Evolutionary conservation across 2,797 vertebrate species (phyloP).

Genomic region (Hemitrygon akajei): DNA sequence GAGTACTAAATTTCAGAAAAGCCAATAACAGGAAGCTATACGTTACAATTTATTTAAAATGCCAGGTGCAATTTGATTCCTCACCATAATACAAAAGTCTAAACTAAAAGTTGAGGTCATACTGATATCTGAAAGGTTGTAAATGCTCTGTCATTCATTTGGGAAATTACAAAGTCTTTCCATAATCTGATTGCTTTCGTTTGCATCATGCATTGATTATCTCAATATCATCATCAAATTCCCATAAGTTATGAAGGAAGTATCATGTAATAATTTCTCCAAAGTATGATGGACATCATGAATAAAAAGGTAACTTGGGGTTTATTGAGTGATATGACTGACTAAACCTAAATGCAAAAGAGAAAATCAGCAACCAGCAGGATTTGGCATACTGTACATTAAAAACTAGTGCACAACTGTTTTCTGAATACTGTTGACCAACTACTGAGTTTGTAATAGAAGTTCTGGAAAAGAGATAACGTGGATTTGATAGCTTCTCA

Average conservation of each 20-base stretch:
- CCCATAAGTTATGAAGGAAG: not conserved
- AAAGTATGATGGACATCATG: not conserved
- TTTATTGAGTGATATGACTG: not conserved
- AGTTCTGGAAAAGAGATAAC: no score
- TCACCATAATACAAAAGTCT: not conserved
- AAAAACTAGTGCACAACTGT: not conserved
- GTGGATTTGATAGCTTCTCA: no score
- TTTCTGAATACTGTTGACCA: no score
- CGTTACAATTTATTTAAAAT: not conserved
- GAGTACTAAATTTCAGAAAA: not conserved
- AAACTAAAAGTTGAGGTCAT: not conserved
- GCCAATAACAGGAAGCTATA: not conserved
- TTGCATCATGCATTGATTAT: not conserved
- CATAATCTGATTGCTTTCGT: not conserved
- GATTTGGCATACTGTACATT: not conserved
- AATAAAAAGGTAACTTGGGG: not conserved
- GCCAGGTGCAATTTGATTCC: constrained; percentile 1
- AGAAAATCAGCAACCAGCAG: not conserved
- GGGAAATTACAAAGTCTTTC: not conserved
- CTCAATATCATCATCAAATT: not conserved
- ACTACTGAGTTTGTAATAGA: no score
- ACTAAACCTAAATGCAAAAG: not conserved
- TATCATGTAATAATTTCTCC: not conserved
- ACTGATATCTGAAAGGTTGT: not conserved
- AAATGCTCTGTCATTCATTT: not conserved